Percentiles rank a stretch among this genome's conserved stretches.
phyloP scores from a whole-genome alignment of 1,140 invertebrate species.

The Vanessa tameamea region DNA sequence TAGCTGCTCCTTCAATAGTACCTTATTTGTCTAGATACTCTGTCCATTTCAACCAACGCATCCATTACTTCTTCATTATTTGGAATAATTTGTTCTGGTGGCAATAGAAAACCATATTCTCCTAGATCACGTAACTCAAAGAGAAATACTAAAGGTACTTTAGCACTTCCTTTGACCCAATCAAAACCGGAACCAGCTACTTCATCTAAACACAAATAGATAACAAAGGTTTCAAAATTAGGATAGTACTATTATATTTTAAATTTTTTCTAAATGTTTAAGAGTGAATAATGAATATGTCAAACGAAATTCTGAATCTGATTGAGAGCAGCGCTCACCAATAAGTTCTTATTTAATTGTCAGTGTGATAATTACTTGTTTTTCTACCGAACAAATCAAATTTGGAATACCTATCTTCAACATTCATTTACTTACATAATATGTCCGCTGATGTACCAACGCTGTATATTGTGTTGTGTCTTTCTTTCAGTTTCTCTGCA shows the following conservation, averaged over 20 bases:
- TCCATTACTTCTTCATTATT: conserved; percentile 86
- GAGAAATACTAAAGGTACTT: conserved; percentile 85
- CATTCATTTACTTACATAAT: conserved; percentile 67
- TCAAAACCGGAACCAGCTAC: conserved; percentile 83
- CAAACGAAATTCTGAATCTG: no score
- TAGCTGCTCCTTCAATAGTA: conserved; percentile 43
- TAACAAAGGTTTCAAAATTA: no score
- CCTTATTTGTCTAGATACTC: conserved; percentile 47
- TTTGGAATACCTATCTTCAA: no score
- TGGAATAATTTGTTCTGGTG: conserved; percentile 85
- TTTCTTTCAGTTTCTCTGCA: conserved; percentile 57
- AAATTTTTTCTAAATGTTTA: no score
- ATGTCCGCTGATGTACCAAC: conserved; percentile 79
- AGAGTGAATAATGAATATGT: no score
- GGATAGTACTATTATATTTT: no score
- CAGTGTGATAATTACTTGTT: no score
- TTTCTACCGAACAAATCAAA: no score
- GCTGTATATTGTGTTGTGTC: conserved; percentile 68
- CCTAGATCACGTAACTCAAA: conserved; percentile 87
- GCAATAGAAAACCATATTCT: conserved; percentile 87
- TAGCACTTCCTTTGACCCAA: conserved; percentile 85
- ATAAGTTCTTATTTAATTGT: no score
- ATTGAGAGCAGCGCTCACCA: no score
- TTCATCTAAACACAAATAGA: conserved; percentile 55
- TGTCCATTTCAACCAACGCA: conserved; percentile 78